Conservation (phyloP, 2,888 invertebrate genomes). For the Eupelmus urozonus region DNA sequence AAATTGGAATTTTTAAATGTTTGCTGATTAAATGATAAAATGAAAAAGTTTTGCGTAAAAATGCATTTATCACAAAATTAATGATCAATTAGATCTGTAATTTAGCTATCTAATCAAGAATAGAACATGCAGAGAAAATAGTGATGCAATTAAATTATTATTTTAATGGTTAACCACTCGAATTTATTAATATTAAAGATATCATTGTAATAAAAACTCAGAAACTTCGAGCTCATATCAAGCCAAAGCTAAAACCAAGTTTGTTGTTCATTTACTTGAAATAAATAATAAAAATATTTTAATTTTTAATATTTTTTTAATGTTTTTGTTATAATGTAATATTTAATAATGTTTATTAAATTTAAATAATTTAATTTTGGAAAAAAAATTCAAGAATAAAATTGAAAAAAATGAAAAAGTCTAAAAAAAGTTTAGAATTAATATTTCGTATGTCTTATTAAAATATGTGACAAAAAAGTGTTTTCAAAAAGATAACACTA, state of each 20-base stretch:
- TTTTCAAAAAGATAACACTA: too few relatives aligned
- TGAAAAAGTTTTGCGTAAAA: constrained; percentile 22
- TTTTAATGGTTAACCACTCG: constrained; percentile 24
- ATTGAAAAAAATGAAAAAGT: too few relatives aligned
- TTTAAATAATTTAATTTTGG: not conserved
- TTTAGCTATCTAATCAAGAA: constrained; percentile 26
- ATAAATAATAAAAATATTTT: not conserved
- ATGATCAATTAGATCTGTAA: constrained; percentile 15
- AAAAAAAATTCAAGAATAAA: not conserved
- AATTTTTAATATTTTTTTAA: not conserved
- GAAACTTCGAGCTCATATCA: constrained; percentile 33
- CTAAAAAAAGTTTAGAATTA: too few relatives aligned
- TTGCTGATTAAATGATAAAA: constrained; percentile 29
- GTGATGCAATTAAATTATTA: constrained; percentile 18
- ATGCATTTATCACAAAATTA: constrained; percentile 11
- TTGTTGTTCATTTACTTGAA: constrained; percentile 16
- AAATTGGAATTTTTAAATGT: constrained; percentile 39
- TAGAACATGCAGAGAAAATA: constrained; percentile 15
- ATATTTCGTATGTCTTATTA: too few relatives aligned
- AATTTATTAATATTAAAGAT: constrained; percentile 16
- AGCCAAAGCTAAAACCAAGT: constrained; percentile 30
- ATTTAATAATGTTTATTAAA: not conserved
- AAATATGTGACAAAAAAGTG: not conserved
- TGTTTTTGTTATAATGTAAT: too few relatives aligned
- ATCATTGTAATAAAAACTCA: constrained; percentile 41